These are phyloP conservation scores for Cirrhinus mrigala DNA, from an alignment of 2,797 vertebrate genomes.

Conservation along the genomic window DNA sequence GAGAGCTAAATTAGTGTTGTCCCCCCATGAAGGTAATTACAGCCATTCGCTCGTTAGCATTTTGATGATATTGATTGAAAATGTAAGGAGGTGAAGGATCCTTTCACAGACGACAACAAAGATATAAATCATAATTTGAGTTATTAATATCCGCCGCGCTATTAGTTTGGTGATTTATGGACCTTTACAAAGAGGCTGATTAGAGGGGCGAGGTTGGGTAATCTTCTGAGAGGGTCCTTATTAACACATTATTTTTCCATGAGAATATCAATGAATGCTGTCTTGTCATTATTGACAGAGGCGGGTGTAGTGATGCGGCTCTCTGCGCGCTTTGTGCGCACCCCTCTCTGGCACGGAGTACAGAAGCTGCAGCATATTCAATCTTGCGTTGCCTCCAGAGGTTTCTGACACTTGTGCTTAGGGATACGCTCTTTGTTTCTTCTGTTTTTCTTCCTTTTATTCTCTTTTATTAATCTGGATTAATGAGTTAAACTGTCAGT, in stretches of 20 bases:
- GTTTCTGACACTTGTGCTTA: constrained; percentile 27
- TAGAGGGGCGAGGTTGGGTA: constrained; percentile 65
- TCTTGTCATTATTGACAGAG: constrained; percentile 62
- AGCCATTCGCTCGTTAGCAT: constrained; percentile 61
- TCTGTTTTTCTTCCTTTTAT: constrained; percentile 46
- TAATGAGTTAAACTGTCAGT: constrained; percentile 31
- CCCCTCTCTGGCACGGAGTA: constrained; percentile 11
- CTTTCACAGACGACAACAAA: constrained; percentile 69
- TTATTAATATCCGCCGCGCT: constrained; percentile 69
- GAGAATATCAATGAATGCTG: constrained; percentile 66
- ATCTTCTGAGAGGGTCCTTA: constrained; percentile 68
- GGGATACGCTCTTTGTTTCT: constrained; percentile 45
- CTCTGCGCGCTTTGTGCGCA: constrained; percentile 31
- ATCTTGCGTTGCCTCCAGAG: constrained; percentile 31
- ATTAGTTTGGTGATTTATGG: constrained; percentile 71
- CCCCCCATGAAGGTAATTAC: constrained; percentile 64
- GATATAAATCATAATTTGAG: constrained; percentile 71
- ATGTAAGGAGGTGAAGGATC: constrained; percentile 62
- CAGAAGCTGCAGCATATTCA: constrained; percentile 23
- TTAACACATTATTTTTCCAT: constrained; percentile 70
- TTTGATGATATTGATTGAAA: constrained; percentile 68
- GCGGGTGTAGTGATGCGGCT: constrained; percentile 51
- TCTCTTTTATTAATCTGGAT: constrained; percentile 27
- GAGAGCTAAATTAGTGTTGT: constrained; percentile 62
- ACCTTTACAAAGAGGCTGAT: constrained; percentile 69